Conservation (phyloP, 2,888 invertebrate genomes). For the Notocelia uddmanniana region DNA sequence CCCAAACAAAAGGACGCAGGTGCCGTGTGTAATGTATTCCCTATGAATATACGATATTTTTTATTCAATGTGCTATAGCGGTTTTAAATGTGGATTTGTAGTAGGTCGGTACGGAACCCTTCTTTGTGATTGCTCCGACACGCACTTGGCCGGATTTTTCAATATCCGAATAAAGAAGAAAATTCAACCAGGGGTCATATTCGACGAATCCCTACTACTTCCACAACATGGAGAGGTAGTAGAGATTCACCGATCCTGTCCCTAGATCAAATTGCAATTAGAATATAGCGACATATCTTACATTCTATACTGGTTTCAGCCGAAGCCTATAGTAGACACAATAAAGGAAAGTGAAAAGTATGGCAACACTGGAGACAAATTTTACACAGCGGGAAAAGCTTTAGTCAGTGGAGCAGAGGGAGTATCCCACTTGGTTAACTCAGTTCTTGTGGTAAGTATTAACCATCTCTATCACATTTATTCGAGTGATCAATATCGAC, state of each 20-base stretch:
- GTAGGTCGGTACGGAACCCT: too few species aligned
- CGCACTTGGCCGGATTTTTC: neutral
- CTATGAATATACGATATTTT: too few species aligned
- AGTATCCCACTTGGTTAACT: constrained; percentile 88
- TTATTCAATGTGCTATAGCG: too few species aligned
- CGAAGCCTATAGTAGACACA: constrained; percentile 90
- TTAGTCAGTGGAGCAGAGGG: constrained; percentile 89
- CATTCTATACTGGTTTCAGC: constrained; percentile 65
- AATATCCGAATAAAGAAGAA: neutral
- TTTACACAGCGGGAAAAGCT: constrained; percentile 86
- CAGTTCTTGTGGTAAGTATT: constrained; percentile 85
- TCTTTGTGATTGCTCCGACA: too few species aligned
- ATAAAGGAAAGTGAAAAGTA: constrained; percentile 92
- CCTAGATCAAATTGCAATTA: too few species aligned
- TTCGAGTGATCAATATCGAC: neutral
- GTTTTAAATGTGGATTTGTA: too few species aligned
- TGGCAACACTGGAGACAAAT: constrained; percentile 90
- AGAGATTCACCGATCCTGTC: too few species aligned
- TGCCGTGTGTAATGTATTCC: too few species aligned
- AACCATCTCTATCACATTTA: neutral
- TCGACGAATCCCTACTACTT: too few species aligned
- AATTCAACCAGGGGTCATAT: too few species aligned
- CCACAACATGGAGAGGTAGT: too few species aligned
- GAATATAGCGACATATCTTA: neutral
- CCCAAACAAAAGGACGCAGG: too few species aligned